phyloP scores from a whole-genome alignment of 53 echinoderm and acorn worm genomes.

The Echinometra lucunter region DNA sequence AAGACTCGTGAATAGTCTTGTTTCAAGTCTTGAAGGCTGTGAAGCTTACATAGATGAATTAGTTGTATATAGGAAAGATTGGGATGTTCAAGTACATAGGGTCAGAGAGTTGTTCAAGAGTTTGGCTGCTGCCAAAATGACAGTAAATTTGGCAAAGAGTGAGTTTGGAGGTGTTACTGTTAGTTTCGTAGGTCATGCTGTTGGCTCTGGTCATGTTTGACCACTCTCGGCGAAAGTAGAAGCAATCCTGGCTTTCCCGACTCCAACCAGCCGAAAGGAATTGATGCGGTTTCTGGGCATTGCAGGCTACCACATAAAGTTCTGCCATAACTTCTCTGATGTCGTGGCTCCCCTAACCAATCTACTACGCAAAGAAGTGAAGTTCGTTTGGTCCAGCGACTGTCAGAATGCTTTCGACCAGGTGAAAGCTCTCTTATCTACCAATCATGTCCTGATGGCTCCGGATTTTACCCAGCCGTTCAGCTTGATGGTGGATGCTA shows the following conservation, averaged over 20 bases:
- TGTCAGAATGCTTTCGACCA: slow-evolving; percentile 71
- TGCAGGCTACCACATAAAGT: slow-evolving; percentile 14
- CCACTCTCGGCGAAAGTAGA: slow-evolving; percentile 41
- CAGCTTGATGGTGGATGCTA: slow-evolving; percentile 73
- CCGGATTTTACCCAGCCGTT: slow-evolving; percentile 68
- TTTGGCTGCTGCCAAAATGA: slow-evolving; percentile 30
- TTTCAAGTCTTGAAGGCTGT: too few relatives aligned
- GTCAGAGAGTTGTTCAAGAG: slow-evolving; percentile 52
- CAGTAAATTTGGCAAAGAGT: slow-evolving; percentile 38
- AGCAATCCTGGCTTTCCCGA: slow-evolving; percentile 24
- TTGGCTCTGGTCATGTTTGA: background rate
- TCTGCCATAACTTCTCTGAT: slow-evolving; percentile 70
- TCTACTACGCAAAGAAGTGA: slow-evolving; percentile 64
- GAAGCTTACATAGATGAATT: background rate
- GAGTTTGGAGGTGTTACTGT: too few relatives aligned
- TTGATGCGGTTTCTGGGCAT: slow-evolving; percentile 43
- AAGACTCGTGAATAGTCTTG: too few relatives aligned
- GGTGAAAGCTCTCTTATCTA: slow-evolving; percentile 70
- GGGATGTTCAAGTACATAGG: slow-evolving; percentile 37
- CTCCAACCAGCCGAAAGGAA: slow-evolving; percentile 47
- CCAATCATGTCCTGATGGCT: slow-evolving; percentile 44
- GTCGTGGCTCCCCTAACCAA: slow-evolving; percentile 69
- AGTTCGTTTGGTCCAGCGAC: slow-evolving; percentile 65
- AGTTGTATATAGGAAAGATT: background rate
- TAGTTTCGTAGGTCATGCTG: slow-evolving; percentile 25